Conservation (phyloP, 2,888 invertebrate genomes). For the Sinelater perroti region DNA sequence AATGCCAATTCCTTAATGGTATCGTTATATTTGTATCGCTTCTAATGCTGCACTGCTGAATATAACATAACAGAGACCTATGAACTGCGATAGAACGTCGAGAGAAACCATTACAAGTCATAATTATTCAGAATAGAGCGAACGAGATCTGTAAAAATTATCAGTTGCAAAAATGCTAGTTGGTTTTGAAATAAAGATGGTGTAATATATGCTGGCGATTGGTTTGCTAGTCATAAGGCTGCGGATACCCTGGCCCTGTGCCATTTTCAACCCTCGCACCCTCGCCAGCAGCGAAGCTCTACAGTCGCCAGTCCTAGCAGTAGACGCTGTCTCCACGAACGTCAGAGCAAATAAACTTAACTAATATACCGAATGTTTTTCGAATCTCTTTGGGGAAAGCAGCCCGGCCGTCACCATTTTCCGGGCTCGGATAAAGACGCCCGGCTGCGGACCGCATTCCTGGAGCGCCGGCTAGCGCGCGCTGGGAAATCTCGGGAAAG, state of each 20-base stretch:
- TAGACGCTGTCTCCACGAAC: conserved; percentile 43
- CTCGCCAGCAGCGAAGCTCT: conserved; percentile 29
- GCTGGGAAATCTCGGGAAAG: conserved; percentile 3
- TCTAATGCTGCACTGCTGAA: too few species aligned
- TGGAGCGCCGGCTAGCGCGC: not conserved
- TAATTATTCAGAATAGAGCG: too few species aligned
- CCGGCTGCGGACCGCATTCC: conserved; percentile 4
- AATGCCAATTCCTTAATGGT: too few species aligned
- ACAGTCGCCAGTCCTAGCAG: conserved; percentile 40
- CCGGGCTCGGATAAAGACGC: conserved; percentile 11
- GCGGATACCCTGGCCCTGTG: conserved; percentile 44
- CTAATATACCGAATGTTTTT: conserved; percentile 42
- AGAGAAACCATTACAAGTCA: too few species aligned
- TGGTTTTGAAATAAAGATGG: conserved; percentile 37
- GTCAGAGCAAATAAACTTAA: conserved; percentile 43
- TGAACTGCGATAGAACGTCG: too few species aligned
- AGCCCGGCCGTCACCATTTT: conserved; percentile 19
- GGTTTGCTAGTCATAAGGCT: conserved; percentile 44
- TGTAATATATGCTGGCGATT: conserved; percentile 46
- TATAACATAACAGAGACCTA: too few species aligned
- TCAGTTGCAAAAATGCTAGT: conserved; percentile 41
- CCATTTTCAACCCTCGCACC: conserved; percentile 41
- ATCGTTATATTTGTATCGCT: too few species aligned
- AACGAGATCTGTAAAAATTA: too few species aligned
- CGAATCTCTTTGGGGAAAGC: conserved; percentile 30